Percentiles rank a stretch among this genome's conserved stretches.
phyloP scores from a whole-genome alignment of 2,113 vertebrate genomes.

The Halcyon senegalensis region DNA sequence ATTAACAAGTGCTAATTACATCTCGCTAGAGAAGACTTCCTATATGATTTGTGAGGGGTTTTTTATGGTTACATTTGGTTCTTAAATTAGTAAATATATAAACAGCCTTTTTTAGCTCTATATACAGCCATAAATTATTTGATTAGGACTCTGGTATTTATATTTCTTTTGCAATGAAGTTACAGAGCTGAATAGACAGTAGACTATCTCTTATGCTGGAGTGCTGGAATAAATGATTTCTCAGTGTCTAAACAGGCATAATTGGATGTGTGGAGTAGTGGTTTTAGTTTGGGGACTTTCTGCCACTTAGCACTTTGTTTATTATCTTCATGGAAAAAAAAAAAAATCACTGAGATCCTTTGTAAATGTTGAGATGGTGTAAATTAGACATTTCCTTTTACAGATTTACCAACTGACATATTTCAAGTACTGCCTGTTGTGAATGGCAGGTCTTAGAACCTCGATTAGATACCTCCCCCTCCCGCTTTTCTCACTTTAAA shows the following conservation, averaged over 20 bases:
- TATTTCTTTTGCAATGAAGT: neutral
- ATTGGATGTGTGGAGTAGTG: neutral
- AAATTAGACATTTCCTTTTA: conserved; percentile 6
- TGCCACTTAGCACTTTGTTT: neutral
- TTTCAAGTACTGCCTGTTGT: neutral
- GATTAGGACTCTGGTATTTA: neutral
- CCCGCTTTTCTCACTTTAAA: neutral
- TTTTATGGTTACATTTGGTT: neutral
- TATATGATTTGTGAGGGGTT: neutral
- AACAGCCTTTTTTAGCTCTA: neutral
- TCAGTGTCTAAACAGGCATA: neutral
- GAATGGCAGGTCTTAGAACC: neutral
- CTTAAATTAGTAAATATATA: neutral
- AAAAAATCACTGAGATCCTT: neutral
- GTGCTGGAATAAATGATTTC: neutral
- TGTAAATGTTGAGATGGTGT: neutral
- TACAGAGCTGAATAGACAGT: neutral
- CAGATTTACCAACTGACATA: neutral
- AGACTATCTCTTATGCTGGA: neutral
- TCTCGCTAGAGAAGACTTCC: neutral
- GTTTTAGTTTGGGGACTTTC: neutral
- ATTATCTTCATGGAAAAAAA: neutral
- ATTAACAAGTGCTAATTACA: conserved; percentile 17
- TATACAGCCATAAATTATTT: neutral
- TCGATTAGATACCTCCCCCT: neutral